Conservation (phyloP, 1,140 invertebrate genomes). For the Wasmannia auropunctata region DNA sequence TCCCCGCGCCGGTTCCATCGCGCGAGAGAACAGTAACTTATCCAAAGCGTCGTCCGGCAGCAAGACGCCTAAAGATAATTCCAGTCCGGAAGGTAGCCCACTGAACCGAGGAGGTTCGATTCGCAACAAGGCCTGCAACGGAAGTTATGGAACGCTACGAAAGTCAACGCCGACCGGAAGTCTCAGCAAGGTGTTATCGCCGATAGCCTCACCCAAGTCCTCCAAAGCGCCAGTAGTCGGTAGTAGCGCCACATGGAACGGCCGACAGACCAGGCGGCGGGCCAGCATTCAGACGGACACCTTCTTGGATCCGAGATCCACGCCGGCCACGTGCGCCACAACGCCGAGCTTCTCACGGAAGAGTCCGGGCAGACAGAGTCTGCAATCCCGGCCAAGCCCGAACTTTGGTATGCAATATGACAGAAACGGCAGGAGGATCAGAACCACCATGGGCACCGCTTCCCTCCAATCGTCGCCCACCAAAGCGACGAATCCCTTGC, state of each 20-base stretch:
- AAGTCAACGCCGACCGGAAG: conserved; percentile 83
- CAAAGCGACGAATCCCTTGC: conserved; percentile 87
- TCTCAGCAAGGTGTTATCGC: conserved; percentile 80
- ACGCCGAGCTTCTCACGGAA: conserved; percentile 87
- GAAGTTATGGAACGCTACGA: conserved; percentile 68
- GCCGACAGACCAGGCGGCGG: conserved; percentile 86
- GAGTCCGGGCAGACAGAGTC: conserved; percentile 87
- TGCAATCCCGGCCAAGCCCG: conserved; percentile 85
- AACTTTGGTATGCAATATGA: conserved; percentile 84
- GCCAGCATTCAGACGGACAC: conserved; percentile 89
- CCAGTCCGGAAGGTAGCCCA: conserved; percentile 81
- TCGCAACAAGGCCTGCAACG: conserved; percentile 65
- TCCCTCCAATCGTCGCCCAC: conserved; percentile 88
- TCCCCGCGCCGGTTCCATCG: conserved; percentile 84
- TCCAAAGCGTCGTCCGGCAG: conserved; percentile 81
- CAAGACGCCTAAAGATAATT: conserved; percentile 81
- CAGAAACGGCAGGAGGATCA: conserved; percentile 85
- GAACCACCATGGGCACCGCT: conserved; percentile 78
- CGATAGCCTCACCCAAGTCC: conserved; percentile 64
- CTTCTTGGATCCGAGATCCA: conserved; percentile 85
- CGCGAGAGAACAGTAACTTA: conserved; percentile 85
- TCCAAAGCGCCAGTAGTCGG: conserved; percentile 65
- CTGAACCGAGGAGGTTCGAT: conserved; percentile 72
- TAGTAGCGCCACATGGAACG: conserved; percentile 90
- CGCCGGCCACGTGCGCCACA: conserved; percentile 75